phyloP scores from a whole-genome alignment of 2,888 invertebrate species.

The Eledone cirrhosa region DNA sequence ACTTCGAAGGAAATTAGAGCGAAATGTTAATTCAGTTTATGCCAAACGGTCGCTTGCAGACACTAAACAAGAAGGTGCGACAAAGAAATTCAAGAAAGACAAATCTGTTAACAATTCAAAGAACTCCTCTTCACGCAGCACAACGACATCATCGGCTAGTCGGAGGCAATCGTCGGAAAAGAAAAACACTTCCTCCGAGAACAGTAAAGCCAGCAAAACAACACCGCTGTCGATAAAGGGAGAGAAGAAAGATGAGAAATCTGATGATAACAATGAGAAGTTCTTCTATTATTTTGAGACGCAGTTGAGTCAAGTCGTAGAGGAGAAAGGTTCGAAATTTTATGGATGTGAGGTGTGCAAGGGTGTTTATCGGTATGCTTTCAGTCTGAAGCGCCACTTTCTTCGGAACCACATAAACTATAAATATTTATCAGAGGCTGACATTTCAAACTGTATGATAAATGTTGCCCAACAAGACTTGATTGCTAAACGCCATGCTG shows the following conservation, averaged over 20 bases:
- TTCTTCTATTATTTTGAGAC: conserved; percentile 39
- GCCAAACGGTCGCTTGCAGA: background rate
- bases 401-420: conserved; percentile 69
- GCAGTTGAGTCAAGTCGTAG: conserved; percentile 35
- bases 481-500: conserved; percentile 1
- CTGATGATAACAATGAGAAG: background rate
- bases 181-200: too few relatives aligned
- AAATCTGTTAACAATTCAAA: background rate
- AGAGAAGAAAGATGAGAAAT: background rate
- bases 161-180: background rate
- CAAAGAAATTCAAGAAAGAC: conserved; percentile 19
- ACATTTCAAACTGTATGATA: conserved; percentile 68
- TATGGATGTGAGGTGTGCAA: conserved; percentile 70
- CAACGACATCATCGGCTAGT: background rate
- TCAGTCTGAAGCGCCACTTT: conserved; percentile 70
- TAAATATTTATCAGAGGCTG: conserved; percentile 66
- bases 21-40: background rate
- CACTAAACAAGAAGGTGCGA: background rate
- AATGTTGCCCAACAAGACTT: conserved; percentile 41
- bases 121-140: background rate
- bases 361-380: conserved; percentile 68
- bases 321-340: conserved; percentile 65
- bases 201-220: background rate
- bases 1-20: background rate
- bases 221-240: background rate